Percentiles rank a stretch among this genome's conserved stretches.
Conservation (phyloP, 2,888 invertebrate species). For the Plagodis pulveraria region DNA sequence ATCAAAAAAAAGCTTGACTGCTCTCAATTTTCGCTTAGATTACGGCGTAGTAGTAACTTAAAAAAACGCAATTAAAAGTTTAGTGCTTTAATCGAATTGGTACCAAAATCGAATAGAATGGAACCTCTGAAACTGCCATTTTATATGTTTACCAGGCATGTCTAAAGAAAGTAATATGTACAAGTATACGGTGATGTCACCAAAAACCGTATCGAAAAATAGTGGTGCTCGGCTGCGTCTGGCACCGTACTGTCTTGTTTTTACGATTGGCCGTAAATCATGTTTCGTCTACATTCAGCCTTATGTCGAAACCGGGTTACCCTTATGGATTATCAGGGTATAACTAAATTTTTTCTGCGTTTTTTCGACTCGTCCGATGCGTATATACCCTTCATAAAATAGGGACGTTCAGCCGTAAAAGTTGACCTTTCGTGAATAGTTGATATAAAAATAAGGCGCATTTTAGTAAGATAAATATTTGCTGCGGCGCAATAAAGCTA, state of each 20-base stretch:
- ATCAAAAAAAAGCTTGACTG: too few relatives aligned
- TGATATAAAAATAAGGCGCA: slow-evolving; percentile 17
- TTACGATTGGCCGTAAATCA: slow-evolving; percentile 48
- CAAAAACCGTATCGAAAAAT: slow-evolving; percentile 25
- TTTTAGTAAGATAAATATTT: slow-evolving; percentile 22
- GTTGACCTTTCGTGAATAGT: slow-evolving; percentile 27
- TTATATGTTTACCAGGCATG: not conserved
- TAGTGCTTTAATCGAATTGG: too few relatives aligned
- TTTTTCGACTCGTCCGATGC: slow-evolving; percentile 14
- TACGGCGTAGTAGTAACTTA: too few relatives aligned
- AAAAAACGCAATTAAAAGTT: too few relatives aligned
- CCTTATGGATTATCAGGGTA: slow-evolving; percentile 24
- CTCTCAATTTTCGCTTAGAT: too few relatives aligned
- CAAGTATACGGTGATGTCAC: slow-evolving; percentile 27
- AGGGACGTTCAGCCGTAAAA: slow-evolving; percentile 19
- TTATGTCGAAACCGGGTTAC: slow-evolving; percentile 31
- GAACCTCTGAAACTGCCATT: too few relatives aligned
- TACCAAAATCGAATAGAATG: too few relatives aligned
- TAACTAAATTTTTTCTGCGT: slow-evolving; percentile 16
- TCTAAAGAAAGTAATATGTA: not conserved
- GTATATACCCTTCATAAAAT: slow-evolving; percentile 23
- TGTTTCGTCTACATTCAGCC: slow-evolving; percentile 26
- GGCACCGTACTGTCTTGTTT: slow-evolving; percentile 42
- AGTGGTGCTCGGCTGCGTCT: slow-evolving; percentile 38
- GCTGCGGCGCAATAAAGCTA: slow-evolving; percentile 20